Evolutionary conservation across 2,797 vertebrate genomes (phyloP), one percentile per base, ranked within the genome.

Genomic region (Paedocypris micromegethes): DNA sequence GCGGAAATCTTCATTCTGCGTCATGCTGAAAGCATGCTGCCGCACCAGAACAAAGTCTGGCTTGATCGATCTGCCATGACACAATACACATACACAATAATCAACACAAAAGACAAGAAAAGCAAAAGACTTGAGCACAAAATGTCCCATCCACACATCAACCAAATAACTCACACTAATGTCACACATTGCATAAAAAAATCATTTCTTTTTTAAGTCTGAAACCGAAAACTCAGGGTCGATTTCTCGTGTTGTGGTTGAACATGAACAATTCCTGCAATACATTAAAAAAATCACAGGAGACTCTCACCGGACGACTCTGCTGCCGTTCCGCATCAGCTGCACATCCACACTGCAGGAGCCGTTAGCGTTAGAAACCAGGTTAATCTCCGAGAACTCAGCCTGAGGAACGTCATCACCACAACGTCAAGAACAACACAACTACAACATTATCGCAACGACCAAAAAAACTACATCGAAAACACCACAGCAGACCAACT

Each of bases 1-100:
- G 65, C 93, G 91, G 83, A 97, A 98, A 74, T 99, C 97, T 81
- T 99, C 94, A 0, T 96, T 96, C 84, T 98, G 94, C 1, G 94
- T 91, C 97, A 99, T 99, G 78, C 95, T 95, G 79, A 92, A 95
- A 1, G 97, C 95, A 4, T 98, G 95, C 81, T 99, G 97, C 59
- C 97, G 91, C 60, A 99, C 88, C 70, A 99, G 84, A 70, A 98
- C 92, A 23, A 98, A 98, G 82, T 99, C 96, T 7, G 97, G 97
- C 81, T 84, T 88, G 88, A 99, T 95, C 0, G 97, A 97, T 77
- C 97, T 99, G 84, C 23, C n/a, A 6, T 23, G 44, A n/a, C 5
- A 48, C 23, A 23, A 23, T 23, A 23, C 23, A 23, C 23, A 23
- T 23, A 43, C 49, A 53, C 49, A 53, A 53, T 52, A 4, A 50